phyloP scores from a whole-genome alignment of 2,888 invertebrate species.

The Sphecodes monilicornis region DNA sequence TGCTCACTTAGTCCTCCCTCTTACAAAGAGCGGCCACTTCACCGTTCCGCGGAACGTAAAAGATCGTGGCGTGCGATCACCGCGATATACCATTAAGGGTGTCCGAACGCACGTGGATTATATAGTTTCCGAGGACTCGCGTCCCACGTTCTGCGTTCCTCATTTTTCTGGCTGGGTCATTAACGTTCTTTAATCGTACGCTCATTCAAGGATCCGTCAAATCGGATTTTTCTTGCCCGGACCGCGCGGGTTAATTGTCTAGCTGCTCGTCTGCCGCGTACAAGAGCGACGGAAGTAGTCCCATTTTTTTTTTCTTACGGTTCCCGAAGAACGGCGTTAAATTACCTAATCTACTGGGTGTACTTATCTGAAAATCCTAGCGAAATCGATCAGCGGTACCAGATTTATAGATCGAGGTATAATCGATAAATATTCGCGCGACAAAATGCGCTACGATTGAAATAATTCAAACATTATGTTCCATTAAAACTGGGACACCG shows the following conservation, averaged over 20 bases:
- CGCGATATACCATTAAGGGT: constrained; percentile 70
- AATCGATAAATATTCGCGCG: neutral
- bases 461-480: constrained; percentile 30
- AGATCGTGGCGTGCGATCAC: constrained; percentile 68
- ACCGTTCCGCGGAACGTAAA: constrained; percentile 67
- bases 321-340: neutral
- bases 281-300: neutral
- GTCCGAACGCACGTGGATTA: constrained; percentile 62
- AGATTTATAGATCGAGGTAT: too few species aligned
- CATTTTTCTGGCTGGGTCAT: constrained; percentile 55
- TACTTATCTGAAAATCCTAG: neutral
- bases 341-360: neutral
- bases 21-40: constrained; percentile 59
- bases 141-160: constrained; percentile 49
- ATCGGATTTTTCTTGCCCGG: constrained; percentile 43
- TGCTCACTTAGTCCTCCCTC: constrained; percentile 58
- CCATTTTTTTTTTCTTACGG: neutral
- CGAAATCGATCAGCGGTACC: neutral
- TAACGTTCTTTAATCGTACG: constrained; percentile 55
- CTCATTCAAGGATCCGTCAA: constrained; percentile 50
- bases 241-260: constrained; percentile 36
- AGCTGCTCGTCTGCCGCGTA: constrained; percentile 1
- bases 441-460: constrained; percentile 15
- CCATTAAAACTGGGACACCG: constrained; percentile 11
- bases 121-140: constrained; percentile 62